A percentile compares a stretch with the other conserved stretches of the same genome.
These are phyloP conservation scores for Oncopeltus fasciatus DNA, from an alignment of 1,140 invertebrate genomes.

Conservation along the genomic window DNA sequence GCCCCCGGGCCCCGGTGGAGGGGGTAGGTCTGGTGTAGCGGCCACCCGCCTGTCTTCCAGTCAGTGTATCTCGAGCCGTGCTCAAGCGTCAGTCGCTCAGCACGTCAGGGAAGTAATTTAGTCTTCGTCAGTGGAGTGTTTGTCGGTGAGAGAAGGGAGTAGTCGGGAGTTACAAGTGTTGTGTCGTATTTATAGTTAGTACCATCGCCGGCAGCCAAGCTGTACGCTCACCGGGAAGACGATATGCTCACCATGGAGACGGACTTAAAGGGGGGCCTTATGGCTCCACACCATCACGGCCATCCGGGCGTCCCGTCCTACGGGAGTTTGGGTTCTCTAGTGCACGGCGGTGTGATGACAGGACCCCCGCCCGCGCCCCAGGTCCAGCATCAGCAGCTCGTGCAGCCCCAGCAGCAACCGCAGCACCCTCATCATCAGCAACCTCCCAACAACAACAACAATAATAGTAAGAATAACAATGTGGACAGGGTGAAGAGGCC, in stretches of 20 bases:
- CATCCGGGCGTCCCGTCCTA: slow-evolving; percentile 34
- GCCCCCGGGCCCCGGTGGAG: slow-evolving; percentile 5
- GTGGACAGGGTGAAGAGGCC: slow-evolving; percentile 63
- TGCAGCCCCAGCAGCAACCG: slow-evolving; percentile 33
- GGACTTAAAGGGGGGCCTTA: slow-evolving; percentile 69
- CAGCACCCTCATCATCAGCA: not conserved
- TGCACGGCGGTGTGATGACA: slow-evolving; percentile 37
- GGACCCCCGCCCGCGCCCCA: slow-evolving; percentile 31
- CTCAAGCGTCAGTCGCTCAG: not conserved
- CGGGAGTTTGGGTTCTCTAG: slow-evolving; percentile 44
- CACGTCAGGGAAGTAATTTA: not conserved
- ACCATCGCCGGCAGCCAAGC: slow-evolving; percentile 32
- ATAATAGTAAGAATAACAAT: slow-evolving; percentile 36
- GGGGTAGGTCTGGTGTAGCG: slow-evolving; percentile 12
- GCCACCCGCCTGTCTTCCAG: not conserved
- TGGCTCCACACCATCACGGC: slow-evolving; percentile 30
- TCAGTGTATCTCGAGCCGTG: slow-evolving; percentile 10
- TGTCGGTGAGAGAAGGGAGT: not conserved
- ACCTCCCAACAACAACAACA: slow-evolving; percentile 49
- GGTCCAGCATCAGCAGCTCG: slow-evolving; percentile 34
- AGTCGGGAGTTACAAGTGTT: not conserved
- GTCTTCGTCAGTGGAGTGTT: slow-evolving; percentile 1
- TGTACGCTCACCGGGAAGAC: slow-evolving; percentile 53
- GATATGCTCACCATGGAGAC: slow-evolving; percentile 79
- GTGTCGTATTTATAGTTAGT: slow-evolving; percentile 8